phyloP scores from a whole-genome alignment of 2,113 vertebrate species.

The Ginglymostoma cirratum region DNA sequence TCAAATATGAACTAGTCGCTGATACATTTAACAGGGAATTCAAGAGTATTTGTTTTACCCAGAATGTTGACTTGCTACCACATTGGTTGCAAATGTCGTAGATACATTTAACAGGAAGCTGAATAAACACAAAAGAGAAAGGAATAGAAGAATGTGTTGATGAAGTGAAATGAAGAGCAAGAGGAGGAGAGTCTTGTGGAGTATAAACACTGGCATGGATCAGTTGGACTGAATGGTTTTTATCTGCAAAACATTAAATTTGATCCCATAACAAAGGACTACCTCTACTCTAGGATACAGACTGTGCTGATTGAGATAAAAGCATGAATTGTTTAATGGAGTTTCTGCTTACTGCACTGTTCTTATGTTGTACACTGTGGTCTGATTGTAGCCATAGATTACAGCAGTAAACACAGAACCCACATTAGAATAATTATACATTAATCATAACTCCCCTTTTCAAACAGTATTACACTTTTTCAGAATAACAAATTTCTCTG shows the following conservation, averaged over 20 bases:
- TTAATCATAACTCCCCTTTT: background rate
- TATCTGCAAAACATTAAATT: background rate
- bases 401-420: background rate
- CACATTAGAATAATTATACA: background rate
- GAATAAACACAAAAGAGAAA: background rate
- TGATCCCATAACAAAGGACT: background rate
- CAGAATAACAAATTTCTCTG: background rate
- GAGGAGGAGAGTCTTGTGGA: background rate
- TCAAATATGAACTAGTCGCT: background rate
- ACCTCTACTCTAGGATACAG: background rate
- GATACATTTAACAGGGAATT: background rate
- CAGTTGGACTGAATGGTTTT: background rate
- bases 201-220: background rate
- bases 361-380: background rate
- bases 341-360: constrained; percentile 12
- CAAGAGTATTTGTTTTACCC: background rate
- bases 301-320: constrained; percentile 21
- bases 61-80: background rate
- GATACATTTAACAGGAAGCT: background rate
- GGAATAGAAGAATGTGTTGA: background rate
- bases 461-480: background rate
- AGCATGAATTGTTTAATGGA: background rate
- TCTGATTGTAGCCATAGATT: background rate
- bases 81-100: background rate
- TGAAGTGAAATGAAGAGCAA: background rate